Evolutionary conservation across 2,113 vertebrate genomes (phyloP), one percentile per base, ranked within the genome.

Genomic region (Climacteris rufus): DNA sequence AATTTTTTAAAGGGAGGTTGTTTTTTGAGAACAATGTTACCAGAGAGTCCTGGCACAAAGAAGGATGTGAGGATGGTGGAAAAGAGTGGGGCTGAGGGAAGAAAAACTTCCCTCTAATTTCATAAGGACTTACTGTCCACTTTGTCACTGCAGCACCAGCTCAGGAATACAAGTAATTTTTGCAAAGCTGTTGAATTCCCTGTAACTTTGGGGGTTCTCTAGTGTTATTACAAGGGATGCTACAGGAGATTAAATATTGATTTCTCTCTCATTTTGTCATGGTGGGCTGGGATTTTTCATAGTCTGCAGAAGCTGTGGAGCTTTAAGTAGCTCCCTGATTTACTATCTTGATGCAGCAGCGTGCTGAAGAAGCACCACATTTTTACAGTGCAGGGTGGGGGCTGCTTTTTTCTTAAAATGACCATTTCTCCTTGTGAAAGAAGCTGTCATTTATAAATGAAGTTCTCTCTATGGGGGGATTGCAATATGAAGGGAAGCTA

Each of bases 201-300:
- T 86, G 56, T 53, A 81, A 94, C 71, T 95, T 95, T 65, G 40
- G 47, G 87, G 68, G 31, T 60, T 69, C 60, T 60, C 1, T 2
- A 25, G 33, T 40, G n/a, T 69, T 82, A 85, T 90, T 94, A 79
- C 45, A 86, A 82, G 16, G 69, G 89, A 90, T 89, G 68, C 53
- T 79, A 88, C 64, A 75, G 60, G 90, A 97, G 92, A 97, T 97
- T 96, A 96, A 96, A 91, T 94, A 97, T 97, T 91, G 91, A 97
- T 98, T 95, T 88, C 69, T 42, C 44, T 82, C 64, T 83, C 53
- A 22, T 81, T 93, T 90, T 89, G 60, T 66, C 83, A 86, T 44
- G 76, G 75, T 10, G 40, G 50, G 81, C 79, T 87, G 79, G 90
- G 92, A 85, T 92, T 97, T 94, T 68, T 94, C 89, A n/a, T 7